Percentiles rank a stretch among this genome's conserved stretches.
These are phyloP conservation scores for Phaedon cochleariae DNA, from an alignment of 2,888 invertebrate genomes.

Conservation along the genomic window DNA sequence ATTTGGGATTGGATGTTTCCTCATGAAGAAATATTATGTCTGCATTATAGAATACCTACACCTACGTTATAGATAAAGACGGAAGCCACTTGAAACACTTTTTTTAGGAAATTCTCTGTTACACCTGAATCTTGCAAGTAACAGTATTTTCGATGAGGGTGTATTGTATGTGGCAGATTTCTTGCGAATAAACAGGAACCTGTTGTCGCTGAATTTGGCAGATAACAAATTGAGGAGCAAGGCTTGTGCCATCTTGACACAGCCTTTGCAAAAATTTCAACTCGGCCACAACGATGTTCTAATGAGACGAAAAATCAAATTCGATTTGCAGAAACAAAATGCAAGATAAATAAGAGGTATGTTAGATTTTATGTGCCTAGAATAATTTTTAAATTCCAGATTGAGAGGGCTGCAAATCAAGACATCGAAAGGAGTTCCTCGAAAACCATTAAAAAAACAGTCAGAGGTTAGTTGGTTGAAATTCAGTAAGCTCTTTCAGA, in stretches of 20 bases:
- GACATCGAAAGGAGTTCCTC: neutral
- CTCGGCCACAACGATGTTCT: slow-evolving; percentile 56
- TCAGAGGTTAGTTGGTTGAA: slow-evolving; percentile 5
- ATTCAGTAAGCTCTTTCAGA: too few species aligned
- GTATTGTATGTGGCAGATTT: slow-evolving; percentile 50
- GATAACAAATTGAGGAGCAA: slow-evolving; percentile 53
- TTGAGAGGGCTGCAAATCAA: neutral
- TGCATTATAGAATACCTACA: too few species aligned
- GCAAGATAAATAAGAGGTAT: slow-evolving; percentile 9
- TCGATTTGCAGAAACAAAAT: slow-evolving; percentile 27
- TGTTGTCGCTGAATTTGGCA: slow-evolving; percentile 51
- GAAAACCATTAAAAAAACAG: neutral
- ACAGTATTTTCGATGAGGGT: slow-evolving; percentile 56
- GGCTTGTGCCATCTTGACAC: slow-evolving; percentile 44
- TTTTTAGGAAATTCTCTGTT: slow-evolving; percentile 42
- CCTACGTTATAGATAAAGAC: slow-evolving; percentile 2
- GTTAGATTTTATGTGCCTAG: too few species aligned
- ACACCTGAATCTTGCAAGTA: slow-evolving; percentile 57
- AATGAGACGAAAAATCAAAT: slow-evolving; percentile 38
- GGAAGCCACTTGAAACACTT: too few species aligned
- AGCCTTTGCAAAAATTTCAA: slow-evolving; percentile 48
- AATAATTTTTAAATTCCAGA: neutral
- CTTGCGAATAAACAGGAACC: slow-evolving; percentile 53
- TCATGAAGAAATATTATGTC: too few species aligned
- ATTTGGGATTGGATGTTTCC: too few species aligned